phyloP scores from a whole-genome alignment of 2,888 invertebrate genomes.

The Resseliella maxima region DNA sequence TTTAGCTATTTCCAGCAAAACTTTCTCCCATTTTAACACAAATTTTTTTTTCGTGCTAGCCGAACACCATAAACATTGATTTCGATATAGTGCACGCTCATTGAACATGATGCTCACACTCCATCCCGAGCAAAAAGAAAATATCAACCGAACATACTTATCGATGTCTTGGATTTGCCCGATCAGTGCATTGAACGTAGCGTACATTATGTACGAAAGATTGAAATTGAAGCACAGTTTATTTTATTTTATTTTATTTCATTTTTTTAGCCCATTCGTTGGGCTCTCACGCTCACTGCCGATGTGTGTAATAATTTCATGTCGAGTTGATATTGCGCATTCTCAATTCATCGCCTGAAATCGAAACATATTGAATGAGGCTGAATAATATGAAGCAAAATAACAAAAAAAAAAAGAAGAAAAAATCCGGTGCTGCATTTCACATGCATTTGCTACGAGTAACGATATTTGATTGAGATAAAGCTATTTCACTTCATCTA shows the following conservation, averaged over 20 bases:
- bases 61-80: conserved; percentile 36
- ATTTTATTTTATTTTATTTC: background rate
- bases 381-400: background rate
- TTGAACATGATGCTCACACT: background rate
- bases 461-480: conserved; percentile 27
- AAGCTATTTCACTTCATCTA: conserved; percentile 18
- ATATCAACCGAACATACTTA: background rate
- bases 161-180: conserved; percentile 17
- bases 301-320: conserved; percentile 33
- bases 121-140: background rate
- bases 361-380: background rate
- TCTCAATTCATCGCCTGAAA: conserved; percentile 25
- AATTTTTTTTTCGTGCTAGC: background rate
- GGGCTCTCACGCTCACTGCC: background rate
- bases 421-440: background rate
- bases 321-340: conserved; percentile 5
- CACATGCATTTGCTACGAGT: background rate
- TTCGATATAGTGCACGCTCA: conserved; percentile 13
- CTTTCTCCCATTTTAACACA: conserved; percentile 36
- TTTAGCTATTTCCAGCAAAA: conserved; percentile 31
- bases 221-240: conserved; percentile 37
- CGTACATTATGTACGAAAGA: conserved; percentile 25
- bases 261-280: background rate
- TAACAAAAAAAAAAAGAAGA: background rate
- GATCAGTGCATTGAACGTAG: conserved; percentile 20